Base-by-base conservation (phyloP, 1,140 invertebrate genomes). In the Samia ricini region DNA sequence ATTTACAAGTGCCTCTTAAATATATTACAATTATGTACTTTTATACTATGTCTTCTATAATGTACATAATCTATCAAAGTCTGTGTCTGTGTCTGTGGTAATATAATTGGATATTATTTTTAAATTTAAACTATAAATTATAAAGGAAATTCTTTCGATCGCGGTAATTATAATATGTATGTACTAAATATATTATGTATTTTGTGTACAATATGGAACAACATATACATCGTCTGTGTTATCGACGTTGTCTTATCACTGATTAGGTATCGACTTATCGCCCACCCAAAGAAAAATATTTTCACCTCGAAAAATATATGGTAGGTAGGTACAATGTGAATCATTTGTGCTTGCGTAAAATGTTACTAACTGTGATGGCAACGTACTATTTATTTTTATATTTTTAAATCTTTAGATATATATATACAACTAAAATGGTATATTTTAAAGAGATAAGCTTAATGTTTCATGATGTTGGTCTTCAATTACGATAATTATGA, bases 211-310 rank as follows among this genome's bases (percentile, higher is more conserved):
- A 52, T 15, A 24, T 21, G 4, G 8, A 62, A 55, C 85, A 78
- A 4, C 78, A 77, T 88, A 64, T 86, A 79, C 57, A 23, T 26
- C 12, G 10, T 24, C 56, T 59, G 23, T 66, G 66, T 84, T 84
- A 88, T 85, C 83, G 73, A 67, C 63, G 69, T 57, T 65, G 56
- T 76, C 73, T 85, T 89, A 89, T 89, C 86, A 71, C 81, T 89
- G 85, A 89, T 87, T 87, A 89, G 80, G 67, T 85, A 86, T 89
- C 83, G 81, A 82, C 73, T 83, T 87, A 83, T 83, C 83, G 63
- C 59, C 60, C 59, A 77, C 65, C 76, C 67, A 79, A 83, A 86
- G 82, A 83, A 82, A n/a, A n/a, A 85, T 77, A 74, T 72, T 79
- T 78, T 77, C 61, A 72, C 64, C 68, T 77, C 66, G 61, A 74